Conservation (phyloP, 2,797 vertebrate species). For the Podarcis siculus region DNA sequence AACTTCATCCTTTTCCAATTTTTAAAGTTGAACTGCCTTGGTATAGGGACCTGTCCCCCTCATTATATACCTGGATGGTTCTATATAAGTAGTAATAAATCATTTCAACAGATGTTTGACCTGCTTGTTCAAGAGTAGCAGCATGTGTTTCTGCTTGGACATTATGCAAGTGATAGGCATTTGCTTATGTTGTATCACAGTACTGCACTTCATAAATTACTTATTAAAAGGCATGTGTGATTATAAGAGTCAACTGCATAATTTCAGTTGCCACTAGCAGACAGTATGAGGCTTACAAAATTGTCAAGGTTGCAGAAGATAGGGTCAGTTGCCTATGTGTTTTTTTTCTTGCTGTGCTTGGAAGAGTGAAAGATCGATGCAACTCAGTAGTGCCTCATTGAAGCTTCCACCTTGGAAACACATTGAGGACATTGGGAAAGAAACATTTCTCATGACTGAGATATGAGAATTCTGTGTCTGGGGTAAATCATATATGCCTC, state of each 20-base stretch:
- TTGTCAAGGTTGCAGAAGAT: not conserved
- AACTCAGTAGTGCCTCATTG: not conserved
- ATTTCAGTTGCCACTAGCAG: not conserved
- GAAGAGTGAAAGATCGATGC: not conserved
- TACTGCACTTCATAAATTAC: not conserved
- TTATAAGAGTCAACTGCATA: not conserved
- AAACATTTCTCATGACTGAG: not conserved
- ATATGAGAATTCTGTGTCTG: not conserved
- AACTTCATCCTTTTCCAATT: not conserved
- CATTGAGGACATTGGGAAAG: not conserved
- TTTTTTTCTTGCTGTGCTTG: not conserved
- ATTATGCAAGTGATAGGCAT: slow-evolving; percentile 12
- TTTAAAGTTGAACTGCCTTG: not conserved
- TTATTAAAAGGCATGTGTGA: not conserved
- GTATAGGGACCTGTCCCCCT: not conserved
- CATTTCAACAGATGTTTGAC: slow-evolving; percentile 4
- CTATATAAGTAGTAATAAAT: not conserved
- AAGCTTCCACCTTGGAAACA: not conserved
- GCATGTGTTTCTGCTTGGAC: not conserved
- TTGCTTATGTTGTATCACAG: not conserved
- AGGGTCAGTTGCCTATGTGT: not conserved
- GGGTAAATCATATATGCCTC: not conserved
- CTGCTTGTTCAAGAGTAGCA: not conserved
- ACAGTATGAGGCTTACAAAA: not conserved
- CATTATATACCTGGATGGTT: not conserved